Conservation (phyloP, 35 echinoderm and acorn worm genomes). For the Lytechinus variegatus region DNA sequence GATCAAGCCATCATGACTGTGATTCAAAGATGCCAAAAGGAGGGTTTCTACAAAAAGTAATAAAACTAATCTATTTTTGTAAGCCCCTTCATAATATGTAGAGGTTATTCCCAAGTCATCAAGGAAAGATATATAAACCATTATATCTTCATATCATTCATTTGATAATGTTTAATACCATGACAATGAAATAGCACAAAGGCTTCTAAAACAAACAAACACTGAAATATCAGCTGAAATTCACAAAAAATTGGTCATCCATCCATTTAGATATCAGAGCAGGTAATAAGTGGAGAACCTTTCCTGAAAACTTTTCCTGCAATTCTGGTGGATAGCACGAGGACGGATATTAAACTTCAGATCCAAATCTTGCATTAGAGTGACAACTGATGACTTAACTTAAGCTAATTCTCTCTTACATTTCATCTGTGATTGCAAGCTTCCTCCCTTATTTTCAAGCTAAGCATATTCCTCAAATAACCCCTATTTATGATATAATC, state of each 20-base stretch:
- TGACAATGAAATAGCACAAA: neutral
- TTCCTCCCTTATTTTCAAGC: neutral
- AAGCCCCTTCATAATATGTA: no score
- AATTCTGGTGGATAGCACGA: neutral
- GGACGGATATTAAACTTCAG: neutral
- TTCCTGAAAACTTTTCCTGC: neutral
- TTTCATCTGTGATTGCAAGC: neutral
- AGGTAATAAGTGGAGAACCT: neutral
- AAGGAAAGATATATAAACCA: no score
- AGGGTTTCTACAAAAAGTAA: neutral
- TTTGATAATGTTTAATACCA: neutral
- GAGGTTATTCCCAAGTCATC: no score
- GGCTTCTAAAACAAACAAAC: neutral
- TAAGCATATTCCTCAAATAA: neutral
- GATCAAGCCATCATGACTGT: neutral
- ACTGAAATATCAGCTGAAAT: no score
- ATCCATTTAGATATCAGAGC: neutral
- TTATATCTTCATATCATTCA: neutral
- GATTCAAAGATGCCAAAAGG: neutral
- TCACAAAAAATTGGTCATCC: no score
- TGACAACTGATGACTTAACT: constrained; percentile 4
- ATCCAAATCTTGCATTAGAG: neutral
- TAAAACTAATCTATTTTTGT: no score
- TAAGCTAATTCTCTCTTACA: neutral
- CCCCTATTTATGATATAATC: neutral